Evolutionary conservation across 2,113 vertebrate genomes (phyloP), one percentile per base, ranked within the genome.

Genomic region (Silurus meridionalis): DNA sequence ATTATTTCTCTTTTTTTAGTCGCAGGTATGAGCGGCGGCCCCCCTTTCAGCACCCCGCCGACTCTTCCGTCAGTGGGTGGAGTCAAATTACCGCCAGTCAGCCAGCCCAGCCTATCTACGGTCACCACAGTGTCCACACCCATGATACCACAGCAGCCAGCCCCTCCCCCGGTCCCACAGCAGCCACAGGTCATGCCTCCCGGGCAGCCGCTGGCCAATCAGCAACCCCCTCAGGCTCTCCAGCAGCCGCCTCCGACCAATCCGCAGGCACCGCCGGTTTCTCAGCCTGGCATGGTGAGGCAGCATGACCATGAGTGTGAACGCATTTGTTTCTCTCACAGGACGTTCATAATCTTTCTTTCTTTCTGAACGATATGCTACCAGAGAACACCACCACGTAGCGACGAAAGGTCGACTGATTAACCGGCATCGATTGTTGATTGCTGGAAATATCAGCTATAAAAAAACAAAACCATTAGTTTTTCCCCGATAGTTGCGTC

Each of bases 51-150:
- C 71, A 92, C 87, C 87, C 96, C 95, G 88, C 87, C 94, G 2
- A 55, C 91, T 0, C 91, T 94, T 86, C 37, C 90, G 60, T 9
- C 91, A 83, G 87, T 92, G 50, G 86, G 81, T 25, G 82, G 90
- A n/a, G 94, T 90, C 82, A 96, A 96, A 89, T 86, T 93, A 78
- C 10, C 89, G 88, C n/a, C 94, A 0, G 89, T 92, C 28, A 93
- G 90, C 64, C 96, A 95, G 91, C 93, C 96, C 80, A 97, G 92
- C 90, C 92, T 97, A 48, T 93, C 96, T 19, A 95, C 96, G 0
- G 97, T 97, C 77, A 96, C 96, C 37, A 95, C 96, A 0, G 93
- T 94, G 19, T 80, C 82, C 53, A 88, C 94, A 0, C 93, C 94
- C 61, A 87, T 96, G 91, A 90, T 96, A 87, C 78, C 89, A 0